These are phyloP conservation scores for Pegoplata infirma DNA, from an alignment of 2,888 invertebrate species.

Conservation along the genomic window DNA sequence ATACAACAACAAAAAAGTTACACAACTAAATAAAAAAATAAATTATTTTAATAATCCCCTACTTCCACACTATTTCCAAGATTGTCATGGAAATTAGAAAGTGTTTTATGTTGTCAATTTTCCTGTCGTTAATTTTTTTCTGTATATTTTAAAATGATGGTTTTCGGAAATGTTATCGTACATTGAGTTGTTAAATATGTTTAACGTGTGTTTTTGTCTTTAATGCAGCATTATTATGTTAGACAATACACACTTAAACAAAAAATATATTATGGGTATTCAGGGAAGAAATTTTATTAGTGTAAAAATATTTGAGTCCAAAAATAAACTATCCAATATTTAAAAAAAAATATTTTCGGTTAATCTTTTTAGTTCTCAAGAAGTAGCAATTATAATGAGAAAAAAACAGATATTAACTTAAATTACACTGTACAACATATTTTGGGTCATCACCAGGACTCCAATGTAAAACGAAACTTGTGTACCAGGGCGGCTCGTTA, in stretches of 20 bases:
- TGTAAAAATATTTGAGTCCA: too few species aligned
- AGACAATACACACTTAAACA: background rate
- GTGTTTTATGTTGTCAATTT: conserved; percentile 15
- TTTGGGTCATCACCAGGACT: too few species aligned
- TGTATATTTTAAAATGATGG: conserved; percentile 13
- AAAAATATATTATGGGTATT: too few species aligned
- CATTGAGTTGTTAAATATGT: background rate
- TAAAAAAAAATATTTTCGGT: too few species aligned
- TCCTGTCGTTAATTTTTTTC: background rate
- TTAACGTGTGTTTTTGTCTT: background rate
- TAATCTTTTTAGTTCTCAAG: too few species aligned
- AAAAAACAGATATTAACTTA: too few species aligned
- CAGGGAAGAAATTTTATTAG: too few species aligned
- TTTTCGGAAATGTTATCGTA: conserved; percentile 34
- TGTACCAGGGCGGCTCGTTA: too few species aligned
- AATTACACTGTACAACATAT: too few species aligned
- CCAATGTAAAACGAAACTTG: too few species aligned
- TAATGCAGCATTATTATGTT: background rate
- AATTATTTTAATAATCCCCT: conserved; percentile 18
- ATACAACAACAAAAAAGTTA: conserved; percentile 17
- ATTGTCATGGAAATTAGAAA: conserved; percentile 61
- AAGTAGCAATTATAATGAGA: too few species aligned
- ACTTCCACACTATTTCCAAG: background rate
- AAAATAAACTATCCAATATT: too few species aligned
- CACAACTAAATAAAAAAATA: background rate